Evolutionary conservation across 2,113 vertebrate species (phyloP).

Genomic region (Epinephelus cyanopodus): DNA sequence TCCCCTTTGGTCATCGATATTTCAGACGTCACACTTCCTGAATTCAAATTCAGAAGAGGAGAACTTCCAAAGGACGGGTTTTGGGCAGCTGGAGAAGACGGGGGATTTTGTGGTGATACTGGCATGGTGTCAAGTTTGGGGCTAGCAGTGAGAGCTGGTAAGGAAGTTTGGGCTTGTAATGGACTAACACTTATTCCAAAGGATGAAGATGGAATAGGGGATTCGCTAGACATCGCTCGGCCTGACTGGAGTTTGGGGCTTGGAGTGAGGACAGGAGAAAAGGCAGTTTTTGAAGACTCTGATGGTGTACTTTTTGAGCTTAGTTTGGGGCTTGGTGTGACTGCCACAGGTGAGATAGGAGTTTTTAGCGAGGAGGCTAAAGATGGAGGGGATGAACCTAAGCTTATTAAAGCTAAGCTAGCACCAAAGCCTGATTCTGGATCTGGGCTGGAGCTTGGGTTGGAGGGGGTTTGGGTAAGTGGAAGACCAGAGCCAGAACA

Average conservation of each 20-base stretch:
- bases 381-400: conserved; percentile 57
- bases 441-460: conserved; percentile 44
- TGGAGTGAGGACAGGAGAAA: conserved; percentile 1
- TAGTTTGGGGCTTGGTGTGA: conserved; percentile 35
- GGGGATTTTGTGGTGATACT: background rate
- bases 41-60: conserved; percentile 4
- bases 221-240: background rate
- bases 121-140: background rate
- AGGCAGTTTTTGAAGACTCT: background rate
- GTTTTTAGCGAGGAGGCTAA: conserved; percentile 52
- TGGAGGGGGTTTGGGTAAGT: conserved; percentile 36
- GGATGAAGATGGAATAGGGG: conserved; percentile 10
- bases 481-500: conserved; percentile 16
- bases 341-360: conserved; percentile 31
- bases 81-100: conserved; percentile 1
- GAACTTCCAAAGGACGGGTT: background rate
- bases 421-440: conserved; percentile 21
- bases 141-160: background rate
- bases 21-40: conserved; percentile 15
- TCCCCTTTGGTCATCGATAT: background rate
- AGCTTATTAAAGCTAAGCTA: conserved; percentile 47
- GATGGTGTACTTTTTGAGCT: conserved; percentile 14
- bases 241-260: conserved; percentile 34
- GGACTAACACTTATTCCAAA: conserved; percentile 21
- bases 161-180: background rate